phyloP scores from a whole-genome alignment of 2,113 vertebrate species.

The Leptocoma aspasia region DNA sequence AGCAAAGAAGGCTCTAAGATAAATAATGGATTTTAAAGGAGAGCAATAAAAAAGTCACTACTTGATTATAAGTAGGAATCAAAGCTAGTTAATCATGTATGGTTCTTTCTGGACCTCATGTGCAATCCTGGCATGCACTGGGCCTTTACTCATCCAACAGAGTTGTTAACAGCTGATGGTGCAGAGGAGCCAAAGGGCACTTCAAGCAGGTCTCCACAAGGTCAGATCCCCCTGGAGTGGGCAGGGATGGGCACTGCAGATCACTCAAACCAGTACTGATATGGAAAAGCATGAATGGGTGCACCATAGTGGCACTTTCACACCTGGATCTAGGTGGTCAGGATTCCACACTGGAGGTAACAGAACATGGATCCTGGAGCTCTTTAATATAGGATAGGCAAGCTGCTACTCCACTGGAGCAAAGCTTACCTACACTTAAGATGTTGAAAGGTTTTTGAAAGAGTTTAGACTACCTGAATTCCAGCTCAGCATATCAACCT shows the following conservation, averaged over 20 bases:
- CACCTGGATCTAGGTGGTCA: not conserved
- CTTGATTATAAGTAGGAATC: no score
- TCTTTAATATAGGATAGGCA: not conserved
- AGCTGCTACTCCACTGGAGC: not conserved
- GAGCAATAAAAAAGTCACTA: no score
- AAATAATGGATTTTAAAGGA: no score
- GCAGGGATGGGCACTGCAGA: not conserved
- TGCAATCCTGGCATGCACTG: no score
- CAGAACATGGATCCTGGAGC: not conserved
- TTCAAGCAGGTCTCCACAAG: no score
- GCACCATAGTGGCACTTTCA: not conserved
- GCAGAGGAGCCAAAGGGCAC: no score
- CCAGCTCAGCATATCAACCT: not conserved
- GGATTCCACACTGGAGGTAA: not conserved
- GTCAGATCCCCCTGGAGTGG: not conserved
- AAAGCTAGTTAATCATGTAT: no score
- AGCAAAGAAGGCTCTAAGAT: no score
- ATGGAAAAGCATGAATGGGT: not conserved
- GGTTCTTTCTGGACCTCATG: no score
- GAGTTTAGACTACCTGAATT: not conserved
- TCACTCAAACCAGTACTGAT: not conserved
- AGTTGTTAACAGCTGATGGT: no score
- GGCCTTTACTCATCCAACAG: no score
- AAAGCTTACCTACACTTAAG: not conserved
- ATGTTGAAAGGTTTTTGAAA: not conserved